Evolutionary conservation across 2,113 vertebrate species (phyloP).

Genomic region (Eidolon helvum): DNA sequence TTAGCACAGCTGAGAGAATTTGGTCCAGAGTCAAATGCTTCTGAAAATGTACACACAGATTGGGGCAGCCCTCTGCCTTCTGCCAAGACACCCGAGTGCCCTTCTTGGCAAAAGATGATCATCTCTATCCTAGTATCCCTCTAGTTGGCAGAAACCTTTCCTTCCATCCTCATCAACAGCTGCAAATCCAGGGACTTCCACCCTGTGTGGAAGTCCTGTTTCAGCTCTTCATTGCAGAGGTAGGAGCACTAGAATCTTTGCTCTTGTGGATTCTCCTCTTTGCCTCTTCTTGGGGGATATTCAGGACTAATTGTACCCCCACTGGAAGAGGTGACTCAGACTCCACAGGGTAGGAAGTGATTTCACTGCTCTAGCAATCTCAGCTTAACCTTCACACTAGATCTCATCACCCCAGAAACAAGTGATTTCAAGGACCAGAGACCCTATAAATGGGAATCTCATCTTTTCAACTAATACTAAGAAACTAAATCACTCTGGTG

Average conservation of each 20-base stretch:
- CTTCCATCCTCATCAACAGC: slow-evolving; percentile 55
- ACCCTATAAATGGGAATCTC: neutral
- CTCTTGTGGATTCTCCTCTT: neutral
- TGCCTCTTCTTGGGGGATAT: neutral
- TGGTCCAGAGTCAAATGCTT: slow-evolving; percentile 76
- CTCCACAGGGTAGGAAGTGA: neutral
- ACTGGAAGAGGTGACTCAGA: neutral
- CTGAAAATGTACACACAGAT: slow-evolving; percentile 75
- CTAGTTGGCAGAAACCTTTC: slow-evolving; percentile 60
- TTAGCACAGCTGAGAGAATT: slow-evolving; percentile 65
- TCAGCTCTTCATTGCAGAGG: neutral
- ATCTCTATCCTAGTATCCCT: slow-evolving; percentile 65
- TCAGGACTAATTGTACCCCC: neutral
- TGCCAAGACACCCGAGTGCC: slow-evolving; percentile 75
- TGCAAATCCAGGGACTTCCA: slow-evolving; percentile 50
- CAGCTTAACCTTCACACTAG: neutral
- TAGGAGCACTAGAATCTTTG: neutral
- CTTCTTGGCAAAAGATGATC: slow-evolving; percentile 75
- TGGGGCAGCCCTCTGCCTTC: slow-evolving; percentile 70
- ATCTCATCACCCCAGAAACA: neutral
- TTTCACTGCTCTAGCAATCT: neutral
- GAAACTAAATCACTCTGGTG: neutral
- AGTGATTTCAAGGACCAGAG: neutral
- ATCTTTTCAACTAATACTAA: neutral
- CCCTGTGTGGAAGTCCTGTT: neutral